Conservation (phyloP, 2,797 vertebrate genomes). For the Aplochiton taeniatus region DNA sequence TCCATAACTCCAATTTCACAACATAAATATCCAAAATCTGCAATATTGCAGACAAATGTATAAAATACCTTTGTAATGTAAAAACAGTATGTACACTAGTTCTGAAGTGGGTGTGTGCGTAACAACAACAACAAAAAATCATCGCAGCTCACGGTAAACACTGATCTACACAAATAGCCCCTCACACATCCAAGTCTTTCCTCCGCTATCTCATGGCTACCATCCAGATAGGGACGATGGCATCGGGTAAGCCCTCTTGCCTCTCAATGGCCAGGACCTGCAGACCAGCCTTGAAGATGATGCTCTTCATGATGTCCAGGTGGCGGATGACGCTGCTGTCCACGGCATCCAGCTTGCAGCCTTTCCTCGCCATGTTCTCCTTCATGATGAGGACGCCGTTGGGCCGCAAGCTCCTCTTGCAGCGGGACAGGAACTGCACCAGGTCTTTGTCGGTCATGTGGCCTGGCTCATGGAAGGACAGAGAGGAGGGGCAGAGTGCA, state of each 20-base stretch:
- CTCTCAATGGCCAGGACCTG: conserved; percentile 79
- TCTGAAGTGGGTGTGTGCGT: too few species aligned
- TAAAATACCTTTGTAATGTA: conserved; percentile 26
- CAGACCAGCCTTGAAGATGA: conserved; percentile 85
- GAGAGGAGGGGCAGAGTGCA: neutral
- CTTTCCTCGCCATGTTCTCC: conserved; percentile 92
- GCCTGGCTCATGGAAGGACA: conserved; percentile 64
- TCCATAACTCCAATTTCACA: too few species aligned
- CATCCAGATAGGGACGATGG: conserved; percentile 93
- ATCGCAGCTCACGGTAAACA: too few species aligned
- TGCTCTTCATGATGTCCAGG: conserved; percentile 85
- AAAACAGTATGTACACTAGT: too few species aligned
- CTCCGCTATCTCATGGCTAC: conserved; percentile 80
- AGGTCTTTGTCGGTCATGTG: conserved; percentile 94
- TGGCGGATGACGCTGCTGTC: conserved; percentile 94
- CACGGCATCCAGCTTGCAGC: conserved; percentile 85
- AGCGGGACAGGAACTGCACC: conserved; percentile 84
- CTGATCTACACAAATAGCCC: too few species aligned
- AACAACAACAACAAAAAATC: too few species aligned
- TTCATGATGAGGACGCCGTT: conserved; percentile 91
- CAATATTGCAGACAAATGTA: conserved; percentile 47
- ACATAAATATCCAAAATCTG: conserved; percentile 10
- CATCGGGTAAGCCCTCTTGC: conserved; percentile 88
- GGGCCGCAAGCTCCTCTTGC: conserved; percentile 83
- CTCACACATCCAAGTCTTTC: too few species aligned